These are phyloP conservation scores for Python bivittatus DNA, from an alignment of 2,113 vertebrate genomes.

Conservation along the genomic window DNA sequence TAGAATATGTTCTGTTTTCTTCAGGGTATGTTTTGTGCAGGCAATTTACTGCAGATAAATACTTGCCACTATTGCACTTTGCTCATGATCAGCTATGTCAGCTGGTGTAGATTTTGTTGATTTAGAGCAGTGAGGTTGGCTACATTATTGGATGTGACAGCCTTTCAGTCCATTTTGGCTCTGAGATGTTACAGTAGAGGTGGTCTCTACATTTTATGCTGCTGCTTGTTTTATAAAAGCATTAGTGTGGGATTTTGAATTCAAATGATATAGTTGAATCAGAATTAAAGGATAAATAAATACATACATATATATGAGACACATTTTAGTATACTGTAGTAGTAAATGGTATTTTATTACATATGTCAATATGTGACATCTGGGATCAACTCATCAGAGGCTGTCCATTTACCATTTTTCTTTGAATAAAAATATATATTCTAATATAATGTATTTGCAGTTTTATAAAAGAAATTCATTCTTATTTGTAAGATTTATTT, in stretches of 20 bases:
- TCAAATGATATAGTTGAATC: fast-evolving
- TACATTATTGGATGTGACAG: background rate
- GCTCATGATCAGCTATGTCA: background rate
- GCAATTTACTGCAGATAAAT: background rate
- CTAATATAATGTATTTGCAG: conserved; percentile 71
- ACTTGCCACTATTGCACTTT: background rate
- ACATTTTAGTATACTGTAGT: background rate
- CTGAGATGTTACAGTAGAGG: background rate
- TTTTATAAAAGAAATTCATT: conserved; percentile 68
- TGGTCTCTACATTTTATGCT: background rate
- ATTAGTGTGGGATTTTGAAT: background rate
- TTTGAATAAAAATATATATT: conserved; percentile 53
- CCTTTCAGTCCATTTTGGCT: background rate
- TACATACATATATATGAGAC: background rate
- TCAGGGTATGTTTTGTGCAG: background rate
- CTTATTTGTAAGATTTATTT: conserved; percentile 69
- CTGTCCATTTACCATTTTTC: conserved; percentile 36
- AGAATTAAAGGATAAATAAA: background rate
- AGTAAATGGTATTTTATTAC: conserved; percentile 11
- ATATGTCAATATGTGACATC: conserved; percentile 16
- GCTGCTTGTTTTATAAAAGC: background rate
- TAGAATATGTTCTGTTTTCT: background rate
- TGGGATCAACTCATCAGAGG: conserved; percentile 20
- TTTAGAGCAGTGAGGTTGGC: background rate
- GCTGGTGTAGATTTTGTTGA: background rate